phyloP scores from a whole-genome alignment of 2,113 vertebrate genomes.

The Aegithalos caudatus region DNA sequence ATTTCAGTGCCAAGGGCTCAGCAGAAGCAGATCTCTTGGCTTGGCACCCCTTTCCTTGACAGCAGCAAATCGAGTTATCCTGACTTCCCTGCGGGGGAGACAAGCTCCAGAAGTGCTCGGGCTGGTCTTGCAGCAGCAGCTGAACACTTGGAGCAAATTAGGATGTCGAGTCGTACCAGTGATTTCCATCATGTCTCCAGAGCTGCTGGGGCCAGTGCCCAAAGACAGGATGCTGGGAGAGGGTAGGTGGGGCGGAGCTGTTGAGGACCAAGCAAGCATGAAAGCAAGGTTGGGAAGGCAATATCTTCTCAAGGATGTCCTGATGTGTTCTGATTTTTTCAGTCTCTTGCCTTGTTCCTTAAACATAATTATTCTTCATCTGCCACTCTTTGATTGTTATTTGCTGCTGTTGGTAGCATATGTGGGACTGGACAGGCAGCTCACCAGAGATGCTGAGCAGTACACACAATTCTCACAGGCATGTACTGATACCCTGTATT shows the following conservation, averaged over 20 bases:
- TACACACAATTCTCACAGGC: background rate
- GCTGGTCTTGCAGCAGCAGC: conserved; percentile 36
- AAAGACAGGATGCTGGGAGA: background rate
- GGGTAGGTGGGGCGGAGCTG: background rate
- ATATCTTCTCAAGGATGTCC: background rate
- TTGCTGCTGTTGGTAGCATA: background rate
- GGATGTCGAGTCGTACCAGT: background rate
- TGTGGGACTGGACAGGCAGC: background rate
- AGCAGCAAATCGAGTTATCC: conserved; percentile 49
- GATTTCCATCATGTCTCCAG: background rate
- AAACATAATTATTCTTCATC: background rate
- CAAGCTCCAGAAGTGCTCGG: conserved; percentile 15
- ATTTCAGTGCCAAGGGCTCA: conserved; percentile 54
- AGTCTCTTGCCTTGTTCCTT: background rate
- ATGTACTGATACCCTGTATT: background rate
- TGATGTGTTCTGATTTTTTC: background rate
- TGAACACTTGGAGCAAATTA: conserved; percentile 48
- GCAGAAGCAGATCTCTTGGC: conserved; percentile 49
- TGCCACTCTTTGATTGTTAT: background rate
- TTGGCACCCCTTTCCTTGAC: conserved; percentile 55
- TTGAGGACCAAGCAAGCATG: background rate
- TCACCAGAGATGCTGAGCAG: background rate
- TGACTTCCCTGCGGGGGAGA: background rate
- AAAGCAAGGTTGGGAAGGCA: background rate
- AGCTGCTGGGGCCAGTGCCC: background rate